Percentiles rank a stretch among this genome's conserved stretches.
phyloP scores from a whole-genome alignment of 1,140 invertebrate genomes.

The Drosophila simulans region DNA sequence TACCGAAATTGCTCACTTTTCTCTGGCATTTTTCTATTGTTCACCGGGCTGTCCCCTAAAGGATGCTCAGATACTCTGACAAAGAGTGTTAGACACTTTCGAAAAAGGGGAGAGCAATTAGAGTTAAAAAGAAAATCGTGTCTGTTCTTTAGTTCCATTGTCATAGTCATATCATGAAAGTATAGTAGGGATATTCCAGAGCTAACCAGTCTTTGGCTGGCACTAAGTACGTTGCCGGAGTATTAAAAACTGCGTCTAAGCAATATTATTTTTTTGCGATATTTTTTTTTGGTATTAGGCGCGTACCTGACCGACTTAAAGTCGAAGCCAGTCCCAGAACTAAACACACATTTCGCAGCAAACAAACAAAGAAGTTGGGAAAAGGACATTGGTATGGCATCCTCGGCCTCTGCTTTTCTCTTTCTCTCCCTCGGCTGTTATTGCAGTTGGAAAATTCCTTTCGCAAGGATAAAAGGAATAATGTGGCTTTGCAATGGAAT shows the following conservation, averaged over 20 bases:
- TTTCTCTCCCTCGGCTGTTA: constrained; percentile 57
- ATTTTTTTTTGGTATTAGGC: constrained; percentile 38
- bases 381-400: constrained; percentile 41
- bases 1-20: constrained; percentile 38
- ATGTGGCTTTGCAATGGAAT: constrained; percentile 83
- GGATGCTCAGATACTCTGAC: constrained; percentile 24
- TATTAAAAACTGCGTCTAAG: constrained; percentile 20
- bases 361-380: constrained; percentile 47
- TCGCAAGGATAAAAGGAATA: constrained; percentile 81
- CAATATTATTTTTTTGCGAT: constrained; percentile 15
- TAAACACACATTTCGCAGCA: constrained; percentile 46
- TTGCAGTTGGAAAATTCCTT: constrained; percentile 81
- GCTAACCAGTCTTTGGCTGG: not conserved
- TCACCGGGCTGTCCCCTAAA: constrained; percentile 21
- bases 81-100: constrained; percentile 3
- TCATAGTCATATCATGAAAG: too few relatives aligned
- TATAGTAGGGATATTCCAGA: too few relatives aligned
- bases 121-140: not conserved
- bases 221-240: not conserved
- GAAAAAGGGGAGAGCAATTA: not conserved
- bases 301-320: constrained; percentile 57
- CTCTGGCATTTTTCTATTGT: constrained; percentile 58
- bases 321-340: constrained; percentile 32
- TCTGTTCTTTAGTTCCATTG: not conserved
- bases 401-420: constrained; percentile 4